Evolutionary conservation across 2,888 invertebrate genomes (phyloP), one percentile per base, ranked within the genome.

Genomic region (Ectemnius lituratus): DNA sequence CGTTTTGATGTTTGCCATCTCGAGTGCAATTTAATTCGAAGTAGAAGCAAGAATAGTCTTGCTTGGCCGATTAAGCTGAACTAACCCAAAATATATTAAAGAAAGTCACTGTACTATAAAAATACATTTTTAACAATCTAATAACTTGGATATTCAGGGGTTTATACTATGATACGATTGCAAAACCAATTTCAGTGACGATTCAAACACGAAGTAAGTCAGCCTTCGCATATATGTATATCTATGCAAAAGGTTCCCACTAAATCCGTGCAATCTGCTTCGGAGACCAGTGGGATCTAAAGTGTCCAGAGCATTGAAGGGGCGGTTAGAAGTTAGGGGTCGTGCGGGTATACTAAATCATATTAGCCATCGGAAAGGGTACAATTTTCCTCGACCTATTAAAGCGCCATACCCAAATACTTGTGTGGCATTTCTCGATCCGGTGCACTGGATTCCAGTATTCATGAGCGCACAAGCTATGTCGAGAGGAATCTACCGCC

Each of bases 1-100:
- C 59, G 67, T 71, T 68, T 68, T 18, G 63, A 72, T 70, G 60
- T 63, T 46, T 49, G 4, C 56, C 23, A 28, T n/a, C 16, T 23
- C 52, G 57, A 23, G 23, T 3, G 23, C 23, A 78, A 75, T 67
- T 77, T 72, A 63, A 67, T 56, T 58, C 67, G 74, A 61, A 73
- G 57, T 52, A 23, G 61, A 67, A 37, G 8, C 5, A 37, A 8
- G 37, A 37, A 37, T 37, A 1, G 37, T 37, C 8, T 37, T 37
- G 11, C 67, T 62, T 60, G 60, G 73, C 70, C 67, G 60, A 52
- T 52, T 52, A 52, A 52, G 0, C n/a, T n/a, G 47, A 47, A 47
- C n/a, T 47, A 47, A 0, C 0, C n/a, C 23, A 23, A 23, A 23
- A 23, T 23, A 23, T 23, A 23, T 23, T 23, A 23, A 23, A 23